phyloP scores from a whole-genome alignment of 1,140 invertebrate genomes.

The Temnothorax curvispinosus region DNA sequence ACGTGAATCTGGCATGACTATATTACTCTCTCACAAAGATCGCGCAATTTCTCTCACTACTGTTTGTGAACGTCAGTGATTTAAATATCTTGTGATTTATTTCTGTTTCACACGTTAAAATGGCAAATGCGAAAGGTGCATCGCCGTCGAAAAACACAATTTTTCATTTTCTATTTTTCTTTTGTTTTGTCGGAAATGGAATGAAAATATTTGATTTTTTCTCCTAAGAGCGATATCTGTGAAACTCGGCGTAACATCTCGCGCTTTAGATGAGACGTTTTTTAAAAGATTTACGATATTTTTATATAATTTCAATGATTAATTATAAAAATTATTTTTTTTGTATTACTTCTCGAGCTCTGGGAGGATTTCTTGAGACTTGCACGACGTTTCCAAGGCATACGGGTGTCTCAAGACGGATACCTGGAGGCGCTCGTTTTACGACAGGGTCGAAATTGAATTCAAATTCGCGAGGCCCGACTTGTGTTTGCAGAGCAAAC shows the following conservation, averaged over 20 bases:
- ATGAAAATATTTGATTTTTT: not conserved
- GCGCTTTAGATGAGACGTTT: not conserved
- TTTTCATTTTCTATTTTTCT: conserved; percentile 4
- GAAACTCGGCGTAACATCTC: not conserved
- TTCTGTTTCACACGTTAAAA: not conserved
- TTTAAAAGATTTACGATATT: not conserved
- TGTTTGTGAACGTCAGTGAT: not conserved
- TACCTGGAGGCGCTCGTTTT: conserved; percentile 32
- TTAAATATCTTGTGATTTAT: conserved; percentile 2
- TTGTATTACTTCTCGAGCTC: conserved; percentile 10
- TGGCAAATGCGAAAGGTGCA: not conserved
- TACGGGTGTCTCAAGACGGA: conserved; percentile 34
- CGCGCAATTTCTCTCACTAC: not conserved
- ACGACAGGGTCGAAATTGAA: conserved; percentile 75
- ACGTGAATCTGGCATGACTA: too few relatives aligned
- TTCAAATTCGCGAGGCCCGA: conserved; percentile 79
- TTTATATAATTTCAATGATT: too few relatives aligned
- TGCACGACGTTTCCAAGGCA: conserved; percentile 59
- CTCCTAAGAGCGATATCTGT: not conserved
- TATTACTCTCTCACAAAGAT: not conserved
- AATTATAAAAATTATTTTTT: not conserved
- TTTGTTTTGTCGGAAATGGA: not conserved
- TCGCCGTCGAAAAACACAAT: not conserved
- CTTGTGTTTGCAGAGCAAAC: conserved; percentile 79
- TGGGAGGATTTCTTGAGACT: conserved; percentile 62